Base-by-base conservation (phyloP, 2,113 vertebrate species). In the Hydropotes inermis region DNA sequence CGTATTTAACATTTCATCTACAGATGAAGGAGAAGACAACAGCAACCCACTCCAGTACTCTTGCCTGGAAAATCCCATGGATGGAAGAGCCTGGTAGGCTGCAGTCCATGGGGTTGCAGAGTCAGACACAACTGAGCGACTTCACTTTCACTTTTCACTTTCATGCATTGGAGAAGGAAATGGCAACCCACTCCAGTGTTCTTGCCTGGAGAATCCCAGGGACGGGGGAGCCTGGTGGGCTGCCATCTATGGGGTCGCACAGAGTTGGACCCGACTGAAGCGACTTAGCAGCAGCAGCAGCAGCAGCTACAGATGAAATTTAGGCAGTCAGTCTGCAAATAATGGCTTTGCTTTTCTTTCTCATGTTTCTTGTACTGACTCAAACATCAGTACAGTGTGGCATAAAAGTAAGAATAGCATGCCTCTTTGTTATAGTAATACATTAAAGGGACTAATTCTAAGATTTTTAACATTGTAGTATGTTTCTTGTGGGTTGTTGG, bases 301-400 rank as follows among this genome's bases (percentile, higher is more conserved):
- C 64, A 67, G 33, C 64, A 67, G 64, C 17, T 84, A 33, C 30
- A 81, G 28, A 33, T 81, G 45, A 81, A 33, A 33, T 81, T 81
- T 93, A 55, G 64, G 47, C 21, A 93, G 70, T 76, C 47, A 78
- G 19, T 28, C 50, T 95, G 30, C 89, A 91, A 36, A 67, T 82
- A 57, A 85, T 8, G 23, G 83, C 39, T 28, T 95, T 87, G 43
- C 9, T 95, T 91, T 19, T 47, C 83, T 79, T n/a, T 33, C 36
- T n/a, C 43, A 4, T 36, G n/a, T 86, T 76, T 45, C 74, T 84
- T 76, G n/a, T 79, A 84, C 21, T 89, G 64, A 47, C 25, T 93
- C 28, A 61, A 61, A 84, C 28, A 36, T 50, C 50, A 87, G 6
- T 36, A 54, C 13, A 25, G 52, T 76, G n/a, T 58, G 60, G 36